Evolutionary conservation across 2,888 invertebrate genomes (phyloP).

Genomic region (Lepidochitona cinerea): DNA sequence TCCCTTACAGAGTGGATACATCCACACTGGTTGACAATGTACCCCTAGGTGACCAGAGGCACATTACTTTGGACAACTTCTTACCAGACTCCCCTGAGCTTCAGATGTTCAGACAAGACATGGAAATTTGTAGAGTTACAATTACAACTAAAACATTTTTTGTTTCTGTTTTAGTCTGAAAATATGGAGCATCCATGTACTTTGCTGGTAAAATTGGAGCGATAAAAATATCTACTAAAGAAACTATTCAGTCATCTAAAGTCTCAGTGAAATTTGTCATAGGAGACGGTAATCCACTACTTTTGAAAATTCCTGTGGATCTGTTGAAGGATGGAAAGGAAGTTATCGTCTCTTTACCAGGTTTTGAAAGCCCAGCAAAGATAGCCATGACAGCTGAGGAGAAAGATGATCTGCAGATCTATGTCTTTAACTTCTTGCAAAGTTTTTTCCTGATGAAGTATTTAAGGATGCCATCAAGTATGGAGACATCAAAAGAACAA

Average conservation of each 20-base stretch:
- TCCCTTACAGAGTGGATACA: constrained; percentile 2
- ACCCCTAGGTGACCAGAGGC: neutral
- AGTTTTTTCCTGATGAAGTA: constrained; percentile 5
- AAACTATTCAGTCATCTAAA: neutral
- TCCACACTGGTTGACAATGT: neutral
- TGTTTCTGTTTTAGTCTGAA: too few species aligned
- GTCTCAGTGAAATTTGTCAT: neutral
- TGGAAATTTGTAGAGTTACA: constrained; percentile 1
- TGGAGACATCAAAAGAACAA: constrained; percentile 13
- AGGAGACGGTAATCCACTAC: neutral
- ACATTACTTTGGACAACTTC: constrained; percentile 1
- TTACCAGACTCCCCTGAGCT: constrained; percentile 3
- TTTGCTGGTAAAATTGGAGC: too few species aligned
- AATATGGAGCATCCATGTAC: too few species aligned
- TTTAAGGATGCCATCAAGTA: constrained; percentile 10
- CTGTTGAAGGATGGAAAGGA: neutral
- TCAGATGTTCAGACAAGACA: neutral
- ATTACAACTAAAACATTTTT: too few species aligned
- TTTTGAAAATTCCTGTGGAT: neutral
- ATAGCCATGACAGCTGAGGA: constrained; percentile 7
- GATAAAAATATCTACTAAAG: too few species aligned
- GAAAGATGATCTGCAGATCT: constrained; percentile 10
- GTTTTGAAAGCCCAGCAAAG: neutral
- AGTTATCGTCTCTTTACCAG: neutral
- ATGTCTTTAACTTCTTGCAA: constrained; percentile 3